Percentiles rank a stretch among this genome's conserved stretches.
Conservation (phyloP, 2,888 invertebrate species). For the Cantharis rufa region DNA sequence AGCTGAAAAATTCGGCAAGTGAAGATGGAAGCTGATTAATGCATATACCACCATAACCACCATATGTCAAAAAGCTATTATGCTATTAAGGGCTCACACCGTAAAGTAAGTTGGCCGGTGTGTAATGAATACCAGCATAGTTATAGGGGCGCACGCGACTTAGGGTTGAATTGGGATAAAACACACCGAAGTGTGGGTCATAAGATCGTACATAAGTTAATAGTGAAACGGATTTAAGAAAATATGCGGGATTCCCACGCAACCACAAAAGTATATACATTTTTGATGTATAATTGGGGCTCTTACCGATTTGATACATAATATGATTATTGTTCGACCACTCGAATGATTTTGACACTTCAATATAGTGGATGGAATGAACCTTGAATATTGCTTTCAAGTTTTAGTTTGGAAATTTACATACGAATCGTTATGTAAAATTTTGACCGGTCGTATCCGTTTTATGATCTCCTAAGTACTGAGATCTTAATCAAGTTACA, state of each 20-base stretch:
- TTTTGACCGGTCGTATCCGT: not conserved
- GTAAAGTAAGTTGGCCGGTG: slow-evolving; percentile 18
- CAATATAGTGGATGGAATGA: not conserved
- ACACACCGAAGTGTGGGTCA: slow-evolving; percentile 10
- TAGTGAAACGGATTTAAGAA: slow-evolving; percentile 25
- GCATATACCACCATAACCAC: slow-evolving; percentile 44
- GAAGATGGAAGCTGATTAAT: slow-evolving; percentile 23
- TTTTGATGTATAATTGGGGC: not conserved
- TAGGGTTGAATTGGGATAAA: slow-evolving; percentile 31
- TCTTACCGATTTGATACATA: not conserved
- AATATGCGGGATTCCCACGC: slow-evolving; percentile 38
- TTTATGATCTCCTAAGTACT: not conserved
- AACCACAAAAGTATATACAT: not conserved
- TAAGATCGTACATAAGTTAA: slow-evolving; percentile 25
- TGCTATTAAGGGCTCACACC: slow-evolving; percentile 29
- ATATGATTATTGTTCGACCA: not conserved
- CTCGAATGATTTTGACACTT: not conserved
- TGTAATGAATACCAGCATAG: slow-evolving; percentile 21
- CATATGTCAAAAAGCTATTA: slow-evolving; percentile 41
- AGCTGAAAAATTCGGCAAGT: not conserved
- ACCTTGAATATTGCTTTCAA: not conserved
- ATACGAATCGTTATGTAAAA: not conserved
- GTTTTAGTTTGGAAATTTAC: not conserved
- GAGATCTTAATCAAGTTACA: not conserved
- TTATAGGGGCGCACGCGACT: slow-evolving; percentile 47